Percentiles rank a stretch among this genome's conserved stretches.
phyloP scores from a whole-genome alignment of 2,888 invertebrate species.

The Lypha dubia region DNA sequence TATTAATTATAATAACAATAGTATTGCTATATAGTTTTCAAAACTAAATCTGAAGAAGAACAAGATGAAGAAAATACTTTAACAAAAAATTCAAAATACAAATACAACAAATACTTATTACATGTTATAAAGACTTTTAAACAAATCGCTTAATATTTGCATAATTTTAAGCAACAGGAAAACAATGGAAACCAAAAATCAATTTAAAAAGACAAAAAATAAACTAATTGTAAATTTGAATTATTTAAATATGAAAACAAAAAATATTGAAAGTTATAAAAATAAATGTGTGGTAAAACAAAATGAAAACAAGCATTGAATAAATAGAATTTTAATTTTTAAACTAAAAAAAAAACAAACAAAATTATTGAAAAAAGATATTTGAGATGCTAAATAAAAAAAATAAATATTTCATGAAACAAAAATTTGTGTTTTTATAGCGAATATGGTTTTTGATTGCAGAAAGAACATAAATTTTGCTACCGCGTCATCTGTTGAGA shows the following conservation, averaged over 20 bases:
- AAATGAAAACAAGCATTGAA: conserved; percentile 40
- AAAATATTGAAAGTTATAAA: conserved; percentile 58
- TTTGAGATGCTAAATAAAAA: conserved; percentile 66
- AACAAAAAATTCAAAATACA: conserved; percentile 31
- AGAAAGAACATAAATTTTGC: too few species aligned
- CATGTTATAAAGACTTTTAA: conserved; percentile 67
- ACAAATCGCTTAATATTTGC: conserved; percentile 64
- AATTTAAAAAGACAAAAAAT: too few species aligned
- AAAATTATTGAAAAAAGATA: conserved; percentile 48
- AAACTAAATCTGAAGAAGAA: conserved; percentile 40
- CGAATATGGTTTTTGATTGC: not conserved
- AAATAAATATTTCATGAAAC: conserved; percentile 59
- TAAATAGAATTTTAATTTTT: conserved; percentile 71
- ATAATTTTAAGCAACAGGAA: conserved; percentile 64
- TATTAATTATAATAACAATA: not conserved
- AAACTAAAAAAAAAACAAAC: conserved; percentile 44
- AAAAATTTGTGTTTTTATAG: conserved; percentile 13
- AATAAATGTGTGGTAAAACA: conserved; percentile 61
- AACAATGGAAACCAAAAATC: conserved; percentile 34
- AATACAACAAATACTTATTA: conserved; percentile 52
- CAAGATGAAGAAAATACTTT: conserved; percentile 21
- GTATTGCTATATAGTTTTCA: conserved; percentile 42
- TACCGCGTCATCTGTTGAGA: too few species aligned
- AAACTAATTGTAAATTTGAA: conserved; percentile 69
- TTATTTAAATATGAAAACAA: conserved; percentile 43